These are phyloP conservation scores for Drosophila vallismaia DNA, from an alignment of 2,888 invertebrate species.

Conservation along the genomic window DNA sequence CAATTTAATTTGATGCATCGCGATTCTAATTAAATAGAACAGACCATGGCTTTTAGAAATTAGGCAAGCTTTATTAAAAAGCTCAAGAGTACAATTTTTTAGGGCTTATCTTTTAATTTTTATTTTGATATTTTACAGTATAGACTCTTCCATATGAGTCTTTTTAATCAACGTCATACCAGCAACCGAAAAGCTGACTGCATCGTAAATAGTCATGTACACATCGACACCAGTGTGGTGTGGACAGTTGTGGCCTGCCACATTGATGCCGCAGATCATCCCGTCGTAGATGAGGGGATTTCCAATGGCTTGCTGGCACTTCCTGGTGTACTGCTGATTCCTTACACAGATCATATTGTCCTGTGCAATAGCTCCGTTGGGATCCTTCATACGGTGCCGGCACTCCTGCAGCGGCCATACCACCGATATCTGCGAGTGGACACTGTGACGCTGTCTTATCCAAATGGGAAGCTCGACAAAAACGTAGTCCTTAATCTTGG, in stretches of 20 bases:
- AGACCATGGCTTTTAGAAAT: background rate
- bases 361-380: background rate
- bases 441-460: constrained; percentile 2
- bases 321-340: constrained; percentile 10
- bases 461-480: constrained; percentile 27
- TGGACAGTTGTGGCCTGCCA: constrained; percentile 55
- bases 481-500: accelerated
- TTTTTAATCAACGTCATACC: background rate
- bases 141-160: constrained; percentile 5
- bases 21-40: background rate
- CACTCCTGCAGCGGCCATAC: constrained; percentile 24
- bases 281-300: constrained; percentile 43
- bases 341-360: constrained; percentile 30
- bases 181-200: background rate
- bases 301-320: constrained; percentile 38
- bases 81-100: background rate
- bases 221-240: constrained; percentile 14
- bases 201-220: constrained; percentile 29
- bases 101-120: background rate
- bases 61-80: background rate
- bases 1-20: background rate
- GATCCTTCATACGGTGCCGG: constrained; percentile 10
- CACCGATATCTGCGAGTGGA: constrained; percentile 7
- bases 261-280: constrained; percentile 53
- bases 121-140: constrained; percentile 4